Evolutionary conservation across 2,888 invertebrate genomes (phyloP).

Genomic region (Anarsia innoxiella): DNA sequence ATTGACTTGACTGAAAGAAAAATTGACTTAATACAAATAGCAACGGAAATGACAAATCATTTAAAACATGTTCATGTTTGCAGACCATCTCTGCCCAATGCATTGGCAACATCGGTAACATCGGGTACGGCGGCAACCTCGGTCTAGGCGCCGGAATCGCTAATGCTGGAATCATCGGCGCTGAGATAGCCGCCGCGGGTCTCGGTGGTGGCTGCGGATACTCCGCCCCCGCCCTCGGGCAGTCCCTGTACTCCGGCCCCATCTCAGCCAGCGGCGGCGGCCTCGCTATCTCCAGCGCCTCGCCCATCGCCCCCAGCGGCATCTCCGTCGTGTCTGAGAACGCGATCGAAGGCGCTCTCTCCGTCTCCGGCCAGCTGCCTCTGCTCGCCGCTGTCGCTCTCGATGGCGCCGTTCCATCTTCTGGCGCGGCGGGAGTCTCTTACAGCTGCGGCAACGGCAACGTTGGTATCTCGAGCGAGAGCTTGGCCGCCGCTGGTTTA

Average conservation of each 20-base stretch:
- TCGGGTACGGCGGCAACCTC: not conserved
- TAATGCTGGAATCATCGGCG: not conserved
- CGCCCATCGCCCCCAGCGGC: slow-evolving; percentile 24
- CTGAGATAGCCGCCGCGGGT: not conserved
- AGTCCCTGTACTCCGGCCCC: not conserved
- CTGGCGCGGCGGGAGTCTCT: slow-evolving; percentile 21
- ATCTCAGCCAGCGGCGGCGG: slow-evolving; percentile 12
- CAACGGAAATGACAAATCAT: not conserved
- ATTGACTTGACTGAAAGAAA: not conserved
- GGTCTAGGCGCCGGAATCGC: not conserved
- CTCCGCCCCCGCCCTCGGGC: too few relatives aligned
- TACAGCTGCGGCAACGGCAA: slow-evolving; percentile 23
- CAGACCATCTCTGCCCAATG: slow-evolving; percentile 18
- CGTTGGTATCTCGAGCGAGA: slow-evolving; percentile 5
- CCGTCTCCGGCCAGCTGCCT: slow-evolving; percentile 24
- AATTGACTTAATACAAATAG: not conserved
- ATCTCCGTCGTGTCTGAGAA: slow-evolving; percentile 27
- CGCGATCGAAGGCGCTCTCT: slow-evolving; percentile 25
- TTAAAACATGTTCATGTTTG: not conserved
- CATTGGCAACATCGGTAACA: slow-evolving; percentile 7
- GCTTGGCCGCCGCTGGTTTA: slow-evolving; percentile 3
- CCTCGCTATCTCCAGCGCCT: slow-evolving; percentile 16
- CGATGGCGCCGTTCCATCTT: slow-evolving; percentile 21
- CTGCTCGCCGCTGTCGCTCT: slow-evolving; percentile 24
- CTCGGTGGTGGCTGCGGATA: not conserved